A percentile compares a stretch with the other conserved stretches of the same genome.
Evolutionary conservation across 2,797 vertebrate species (phyloP).

Genomic region (Rhinophrynus dorsalis): DNA sequence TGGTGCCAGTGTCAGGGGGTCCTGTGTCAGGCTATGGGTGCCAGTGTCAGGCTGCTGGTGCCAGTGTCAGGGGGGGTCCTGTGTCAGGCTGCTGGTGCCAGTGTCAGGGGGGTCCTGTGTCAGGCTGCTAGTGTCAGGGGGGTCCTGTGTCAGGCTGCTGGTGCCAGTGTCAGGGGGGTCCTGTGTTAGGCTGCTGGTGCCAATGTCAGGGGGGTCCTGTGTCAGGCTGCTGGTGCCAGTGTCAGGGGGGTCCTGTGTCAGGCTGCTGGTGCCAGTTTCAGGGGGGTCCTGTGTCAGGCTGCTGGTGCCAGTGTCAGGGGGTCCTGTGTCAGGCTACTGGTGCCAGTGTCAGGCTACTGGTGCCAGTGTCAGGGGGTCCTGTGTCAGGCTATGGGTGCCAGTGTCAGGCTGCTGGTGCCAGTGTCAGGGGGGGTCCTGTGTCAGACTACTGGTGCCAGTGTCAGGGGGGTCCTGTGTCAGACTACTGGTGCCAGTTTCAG

Average conservation of each 20-base stretch:
- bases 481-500: not conserved
- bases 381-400: not conserved
- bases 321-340: not conserved
- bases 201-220: not conserved
- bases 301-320: not conserved
- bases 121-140: not conserved
- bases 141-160: not conserved
- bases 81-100: not conserved
- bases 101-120: not conserved
- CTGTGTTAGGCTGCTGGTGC: not conserved
- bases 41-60: not conserved
- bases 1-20: not conserved
- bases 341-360: not conserved
- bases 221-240: not conserved
- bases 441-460: not conserved
- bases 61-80: not conserved
- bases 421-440: not conserved
- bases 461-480: not conserved
- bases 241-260: not conserved
- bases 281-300: not conserved
- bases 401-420: not conserved
- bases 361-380: not conserved
- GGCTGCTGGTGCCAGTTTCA: not conserved
- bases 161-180: not conserved
- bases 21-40: not conserved